Evolutionary conservation across 2,888 invertebrate species (phyloP).

Genomic region (Globia sparganii): DNA sequence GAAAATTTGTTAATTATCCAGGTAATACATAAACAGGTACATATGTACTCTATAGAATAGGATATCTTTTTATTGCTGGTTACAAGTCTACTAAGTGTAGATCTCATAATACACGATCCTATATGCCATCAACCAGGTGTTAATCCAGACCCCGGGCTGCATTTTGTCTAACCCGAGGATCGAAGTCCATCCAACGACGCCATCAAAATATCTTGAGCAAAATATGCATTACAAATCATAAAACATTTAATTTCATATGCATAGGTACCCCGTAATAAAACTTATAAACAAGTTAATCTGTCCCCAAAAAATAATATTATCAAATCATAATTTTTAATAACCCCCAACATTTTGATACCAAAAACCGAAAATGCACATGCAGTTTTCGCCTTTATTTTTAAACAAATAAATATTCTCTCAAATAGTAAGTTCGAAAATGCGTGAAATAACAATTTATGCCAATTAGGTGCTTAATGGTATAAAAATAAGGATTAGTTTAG

Average conservation of each 20-base stretch:
- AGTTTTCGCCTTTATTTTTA: conserved; percentile 51
- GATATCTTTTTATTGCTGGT: no score
- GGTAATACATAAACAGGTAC: no score
- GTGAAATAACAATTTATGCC: conserved; percentile 45
- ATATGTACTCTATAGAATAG: no score
- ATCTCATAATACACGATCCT: no score
- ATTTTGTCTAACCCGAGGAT: not conserved
- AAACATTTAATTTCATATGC: conserved; percentile 3
- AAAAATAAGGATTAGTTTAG: conserved; percentile 58
- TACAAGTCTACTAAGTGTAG: no score
- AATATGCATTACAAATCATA: not conserved
- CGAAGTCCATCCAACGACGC: not conserved
- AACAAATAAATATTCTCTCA: conserved; percentile 59
- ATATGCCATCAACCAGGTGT: no score
- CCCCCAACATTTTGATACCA: conserved; percentile 74
- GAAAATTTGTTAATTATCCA: no score
- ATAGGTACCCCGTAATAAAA: conserved; percentile 3
- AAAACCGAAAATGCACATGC: conserved; percentile 48
- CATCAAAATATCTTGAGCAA: not conserved
- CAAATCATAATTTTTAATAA: conserved; percentile 78
- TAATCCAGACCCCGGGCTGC: no score
- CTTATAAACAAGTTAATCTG: conserved; percentile 37
- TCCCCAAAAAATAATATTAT: conserved; percentile 53
- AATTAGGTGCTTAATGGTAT: conserved; percentile 49
- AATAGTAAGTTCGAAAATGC: conserved; percentile 60